phyloP scores from a whole-genome alignment of 1,140 invertebrate genomes.

The Scaptomyza hsui region DNA sequence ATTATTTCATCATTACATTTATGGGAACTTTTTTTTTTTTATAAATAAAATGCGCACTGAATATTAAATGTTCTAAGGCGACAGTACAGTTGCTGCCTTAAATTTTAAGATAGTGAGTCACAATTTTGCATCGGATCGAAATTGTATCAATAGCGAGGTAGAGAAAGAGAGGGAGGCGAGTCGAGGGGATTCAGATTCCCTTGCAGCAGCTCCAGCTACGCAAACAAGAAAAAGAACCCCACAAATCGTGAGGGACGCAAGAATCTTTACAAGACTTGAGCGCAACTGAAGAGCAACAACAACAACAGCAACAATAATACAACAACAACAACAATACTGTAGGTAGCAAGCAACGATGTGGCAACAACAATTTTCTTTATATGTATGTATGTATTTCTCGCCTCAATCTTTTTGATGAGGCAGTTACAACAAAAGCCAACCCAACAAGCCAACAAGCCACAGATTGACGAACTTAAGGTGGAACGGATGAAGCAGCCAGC shows the following conservation, averaged over 20 bases:
- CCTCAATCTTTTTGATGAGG: constrained; percentile 66
- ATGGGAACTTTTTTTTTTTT: background rate
- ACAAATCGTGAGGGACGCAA: constrained; percentile 19
- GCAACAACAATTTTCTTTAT: constrained; percentile 35
- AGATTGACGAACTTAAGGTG: constrained; percentile 42
- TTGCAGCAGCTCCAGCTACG: constrained; percentile 28
- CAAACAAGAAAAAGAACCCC: constrained; percentile 29
- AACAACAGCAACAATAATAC: background rate
- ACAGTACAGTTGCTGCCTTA: constrained; percentile 12
- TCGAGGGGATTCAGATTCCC: background rate
- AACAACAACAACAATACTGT: constrained; percentile 4
- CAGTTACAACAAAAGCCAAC: constrained; percentile 72
- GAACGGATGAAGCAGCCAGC: constrained; percentile 28
- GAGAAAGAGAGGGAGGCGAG: background rate
- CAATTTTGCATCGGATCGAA: constrained; percentile 13
- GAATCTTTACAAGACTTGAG: constrained; percentile 54
- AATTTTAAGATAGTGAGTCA: background rate
- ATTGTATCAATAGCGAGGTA: constrained; percentile 8
- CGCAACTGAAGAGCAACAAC: constrained; percentile 43
- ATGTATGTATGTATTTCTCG: constrained; percentile 50
- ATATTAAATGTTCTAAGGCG: background rate
- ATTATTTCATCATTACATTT: no score
- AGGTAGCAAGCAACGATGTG: constrained; percentile 27
- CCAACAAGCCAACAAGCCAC: constrained; percentile 9
- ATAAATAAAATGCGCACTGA: no score